phyloP scores from a whole-genome alignment of 2,113 vertebrate species.

The Natator depressus region DNA sequence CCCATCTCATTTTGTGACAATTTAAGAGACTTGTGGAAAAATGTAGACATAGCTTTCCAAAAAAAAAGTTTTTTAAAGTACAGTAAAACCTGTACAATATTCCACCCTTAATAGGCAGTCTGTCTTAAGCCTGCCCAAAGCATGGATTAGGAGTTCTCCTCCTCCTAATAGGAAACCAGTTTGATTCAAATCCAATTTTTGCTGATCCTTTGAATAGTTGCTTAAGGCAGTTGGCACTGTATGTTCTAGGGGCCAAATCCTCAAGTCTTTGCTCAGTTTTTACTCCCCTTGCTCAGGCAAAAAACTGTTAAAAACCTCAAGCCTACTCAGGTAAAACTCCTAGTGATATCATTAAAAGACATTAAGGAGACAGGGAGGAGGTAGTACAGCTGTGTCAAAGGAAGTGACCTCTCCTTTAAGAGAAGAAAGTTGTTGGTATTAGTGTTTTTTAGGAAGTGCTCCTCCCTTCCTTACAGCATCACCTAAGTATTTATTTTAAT shows the following conservation, averaged over 20 bases:
- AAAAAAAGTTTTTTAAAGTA: neutral
- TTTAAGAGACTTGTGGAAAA: neutral
- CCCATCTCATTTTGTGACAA: neutral
- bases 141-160: neutral
- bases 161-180: neutral
- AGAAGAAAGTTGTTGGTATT: no score
- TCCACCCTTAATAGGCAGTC: neutral
- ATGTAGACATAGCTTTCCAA: neutral
- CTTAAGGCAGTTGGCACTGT: neutral
- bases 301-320: neutral
- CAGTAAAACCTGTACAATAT: neutral
- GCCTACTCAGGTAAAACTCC: no score
- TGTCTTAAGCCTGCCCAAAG: neutral
- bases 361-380: no score
- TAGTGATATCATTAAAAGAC: neutral
- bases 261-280: neutral
- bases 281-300: neutral
- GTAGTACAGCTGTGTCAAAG: no score
- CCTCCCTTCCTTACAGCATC: no score
- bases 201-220: neutral
- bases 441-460: no score
- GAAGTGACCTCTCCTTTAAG: no score
- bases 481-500: no score
- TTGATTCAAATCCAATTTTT: neutral
- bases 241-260: neutral